Base-by-base conservation (phyloP, 2,888 invertebrate species). In the Amblyteles armatorius region DNA sequence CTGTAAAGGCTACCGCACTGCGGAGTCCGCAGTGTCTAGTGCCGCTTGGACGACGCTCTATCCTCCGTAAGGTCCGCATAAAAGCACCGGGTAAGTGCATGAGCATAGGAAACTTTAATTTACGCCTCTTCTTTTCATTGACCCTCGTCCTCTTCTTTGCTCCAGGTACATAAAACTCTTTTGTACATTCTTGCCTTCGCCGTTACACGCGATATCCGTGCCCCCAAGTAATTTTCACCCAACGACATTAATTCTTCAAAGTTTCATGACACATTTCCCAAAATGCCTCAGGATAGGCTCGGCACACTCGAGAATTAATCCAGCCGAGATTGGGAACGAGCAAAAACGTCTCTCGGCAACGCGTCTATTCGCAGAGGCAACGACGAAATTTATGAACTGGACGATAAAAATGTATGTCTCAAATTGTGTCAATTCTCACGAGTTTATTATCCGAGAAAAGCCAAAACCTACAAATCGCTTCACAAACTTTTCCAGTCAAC, bases 1-100 rank as follows among this genome's bases (percentile, higher is more conserved):
- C 26, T 36, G 57, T 48, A 77, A 65, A 77, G 55, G 71, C 36
- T 77, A 63, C 74, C 74, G 81, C 81, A 81, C 16, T 81, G 81
- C 81, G 69, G 81, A 69, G 60, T 52, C 76, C 74, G 81, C 68
- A 60, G 74, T 65, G 36, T 73, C 50, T 40, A 50, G 33, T 5
- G 22, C 19, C 26, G 68, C 29, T 36, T 19, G 44, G 68, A 44
- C 57, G 44, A 48, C 29, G 60, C 57, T 33, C 48, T 44, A 71
- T 29, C 29, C 33, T 79, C 71, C 33, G 60, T 63, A 63, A 71
- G 63, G 63, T 63, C 63, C 60, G 13, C 22, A 33, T n/a, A 33
- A 71, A 79, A 71, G 71, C 60, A 50, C 57, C 57, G n/a, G 55
- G 4, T 33, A 16, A 26, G 44, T 68, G 57, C 26, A 71, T 29